phyloP scores from a whole-genome alignment of 2,113 vertebrate species.

The Lepisosteus oculatus region DNA sequence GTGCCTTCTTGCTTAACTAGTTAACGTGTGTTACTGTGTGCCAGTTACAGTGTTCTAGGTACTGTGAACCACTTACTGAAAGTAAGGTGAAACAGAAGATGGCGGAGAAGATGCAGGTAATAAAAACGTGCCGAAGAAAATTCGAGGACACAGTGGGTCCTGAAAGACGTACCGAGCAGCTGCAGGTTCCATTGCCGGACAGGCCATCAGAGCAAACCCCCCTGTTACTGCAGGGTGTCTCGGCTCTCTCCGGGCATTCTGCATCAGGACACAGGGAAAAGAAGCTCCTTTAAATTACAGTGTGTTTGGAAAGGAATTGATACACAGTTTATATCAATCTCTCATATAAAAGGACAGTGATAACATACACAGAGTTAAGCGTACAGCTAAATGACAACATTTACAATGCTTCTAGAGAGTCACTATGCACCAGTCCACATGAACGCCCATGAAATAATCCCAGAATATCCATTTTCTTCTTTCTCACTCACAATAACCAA shows the following conservation, averaged over 20 bases:
- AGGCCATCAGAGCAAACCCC: slow-evolving; percentile 78
- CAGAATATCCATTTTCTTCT: neutral
- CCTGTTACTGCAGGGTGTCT: slow-evolving; percentile 64
- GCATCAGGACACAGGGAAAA: neutral
- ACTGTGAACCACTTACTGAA: neutral
- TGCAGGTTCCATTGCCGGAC: slow-evolving; percentile 77
- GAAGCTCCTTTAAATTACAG: neutral
- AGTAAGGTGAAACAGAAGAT: no score
- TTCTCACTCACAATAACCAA: slow-evolving; percentile 14
- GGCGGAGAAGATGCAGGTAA: neutral
- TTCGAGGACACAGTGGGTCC: no score
- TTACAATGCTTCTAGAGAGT: neutral
- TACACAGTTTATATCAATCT: neutral
- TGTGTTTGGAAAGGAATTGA: neutral
- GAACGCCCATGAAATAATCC: neutral
- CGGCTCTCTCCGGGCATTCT: slow-evolving; percentile 80
- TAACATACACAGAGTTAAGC: neutral
- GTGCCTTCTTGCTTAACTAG: no score
- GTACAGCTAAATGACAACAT: neutral
- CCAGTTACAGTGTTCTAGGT: neutral
- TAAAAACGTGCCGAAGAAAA: neutral
- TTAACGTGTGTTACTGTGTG: neutral
- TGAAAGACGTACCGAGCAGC: slow-evolving; percentile 68
- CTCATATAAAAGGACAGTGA: neutral
- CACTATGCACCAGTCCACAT: neutral